Conservation (phyloP, 2,888 invertebrate genomes). For the Vannuccia rotundouncinata region DNA sequence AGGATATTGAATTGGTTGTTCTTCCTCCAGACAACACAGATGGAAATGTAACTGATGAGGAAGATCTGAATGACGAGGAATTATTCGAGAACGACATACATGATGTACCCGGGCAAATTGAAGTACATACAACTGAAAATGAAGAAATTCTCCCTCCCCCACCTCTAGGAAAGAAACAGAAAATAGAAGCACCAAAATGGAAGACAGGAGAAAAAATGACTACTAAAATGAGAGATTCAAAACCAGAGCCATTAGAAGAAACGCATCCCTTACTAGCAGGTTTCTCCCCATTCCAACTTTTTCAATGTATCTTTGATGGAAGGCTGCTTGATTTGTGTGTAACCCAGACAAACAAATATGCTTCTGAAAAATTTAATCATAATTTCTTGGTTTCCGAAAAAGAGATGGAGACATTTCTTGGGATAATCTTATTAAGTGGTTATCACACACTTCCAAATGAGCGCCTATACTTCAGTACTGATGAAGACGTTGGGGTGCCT, state of each 20-base stretch:
- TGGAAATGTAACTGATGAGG: slow-evolving; percentile 22
- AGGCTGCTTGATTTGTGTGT: neutral
- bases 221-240: slow-evolving; percentile 13
- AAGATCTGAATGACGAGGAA: slow-evolving; percentile 18
- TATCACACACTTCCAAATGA: slow-evolving; percentile 38
- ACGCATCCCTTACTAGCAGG: slow-evolving; percentile 29
- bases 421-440: slow-evolving; percentile 40
- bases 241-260: slow-evolving; percentile 5
- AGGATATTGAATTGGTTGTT: slow-evolving; percentile 28
- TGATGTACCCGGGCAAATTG: neutral
- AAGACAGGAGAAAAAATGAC: slow-evolving; percentile 13
- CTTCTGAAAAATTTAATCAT: slow-evolving; percentile 36
- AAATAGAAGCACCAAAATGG: slow-evolving; percentile 11
- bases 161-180: slow-evolving; percentile 3
- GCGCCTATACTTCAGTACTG: slow-evolving; percentile 36
- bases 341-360: slow-evolving; percentile 36
- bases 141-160: too few species aligned
- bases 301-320: slow-evolving; percentile 24
- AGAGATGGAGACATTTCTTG: slow-evolving; percentile 31
- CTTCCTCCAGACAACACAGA: slow-evolving; percentile 27
- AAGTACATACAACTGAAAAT: too few species aligned
- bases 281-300: slow-evolving; percentile 6
- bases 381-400: slow-evolving; percentile 21
- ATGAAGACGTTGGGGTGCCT: slow-evolving; percentile 38
- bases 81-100: slow-evolving; percentile 19